Conservation (phyloP, 1,140 invertebrate species). For the Anagrus nilaparvatae region DNA sequence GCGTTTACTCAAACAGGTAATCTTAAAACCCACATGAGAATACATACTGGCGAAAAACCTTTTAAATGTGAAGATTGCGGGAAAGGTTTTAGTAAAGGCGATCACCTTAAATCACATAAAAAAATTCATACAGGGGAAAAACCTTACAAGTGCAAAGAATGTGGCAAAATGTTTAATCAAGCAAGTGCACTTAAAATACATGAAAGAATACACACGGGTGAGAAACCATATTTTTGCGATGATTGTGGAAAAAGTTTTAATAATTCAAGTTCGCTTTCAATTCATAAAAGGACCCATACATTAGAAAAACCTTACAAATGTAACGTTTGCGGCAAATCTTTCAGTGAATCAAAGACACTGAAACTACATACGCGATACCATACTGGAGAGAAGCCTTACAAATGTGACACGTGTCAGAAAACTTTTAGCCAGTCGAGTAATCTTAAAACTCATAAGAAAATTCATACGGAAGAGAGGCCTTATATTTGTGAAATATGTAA, state of each 20-base stretch:
- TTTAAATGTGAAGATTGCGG: constrained; percentile 41
- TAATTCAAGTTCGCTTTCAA: constrained; percentile 10
- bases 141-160: constrained; percentile 42
- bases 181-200: constrained; percentile 42
- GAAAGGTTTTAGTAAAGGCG: constrained; percentile 41
- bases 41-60: constrained; percentile 38
- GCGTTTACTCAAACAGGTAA: constrained; percentile 41
- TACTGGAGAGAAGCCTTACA: no score
- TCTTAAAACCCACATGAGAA: constrained; percentile 36
- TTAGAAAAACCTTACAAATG: constrained; percentile 14
- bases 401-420: no score
- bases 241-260: constrained; percentile 62
- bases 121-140: constrained; percentile 41
- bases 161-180: no score
- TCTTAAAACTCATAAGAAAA: no score
- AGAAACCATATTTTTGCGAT: constrained; percentile 64
- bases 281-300: constrained; percentile 12
- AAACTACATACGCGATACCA: no score
- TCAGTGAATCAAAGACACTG: no score
- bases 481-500: constrained; percentile 13
- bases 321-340: constrained; percentile 6
- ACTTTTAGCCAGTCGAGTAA: no score
- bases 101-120: constrained; percentile 39
- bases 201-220: constrained; percentile 52
- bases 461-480: constrained; percentile 34